Evolutionary conservation across 2,113 vertebrate genomes (phyloP), one percentile per base, ranked within the genome.

Genomic region (Xiphophorus hellerii): DNA sequence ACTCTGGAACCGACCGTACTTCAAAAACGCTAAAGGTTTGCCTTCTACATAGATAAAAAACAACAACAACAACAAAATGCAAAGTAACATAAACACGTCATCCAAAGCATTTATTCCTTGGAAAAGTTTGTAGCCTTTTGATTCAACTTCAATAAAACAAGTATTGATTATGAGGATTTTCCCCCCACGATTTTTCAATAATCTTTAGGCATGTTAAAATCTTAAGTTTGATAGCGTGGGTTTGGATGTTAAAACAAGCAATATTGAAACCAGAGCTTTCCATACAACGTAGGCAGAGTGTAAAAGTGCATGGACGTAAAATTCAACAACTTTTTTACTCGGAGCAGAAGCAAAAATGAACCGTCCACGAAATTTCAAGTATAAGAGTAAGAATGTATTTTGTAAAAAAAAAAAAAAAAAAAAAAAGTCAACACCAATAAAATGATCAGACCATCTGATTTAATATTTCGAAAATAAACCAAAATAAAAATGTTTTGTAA

Each of bases 1-100:
- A 90, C 90, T 65, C 17, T 39, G 67, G n/a, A 78, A n/a, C 51
- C 27, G 11, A 11, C 35, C 10, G 10, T 9, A 11, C 30, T 74
- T 37, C 65, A 29, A 71, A 48, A 82, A 79, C 62, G 76, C 35
- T 33, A 37, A 44, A 31, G 0, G 39, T 20, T 22, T 33, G n/a
- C 31, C 12, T 15, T 6, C 5, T 39, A 66, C 27, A 66, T 15
- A n/a, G 9, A n/a, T 10, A 3, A 54, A 54, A 25, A 25, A 58
- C 1, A 15, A 15, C 14, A 51, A 33, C 33, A 37, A 35, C 35
- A 35, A 54, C 5, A 54, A 54, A 6, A 58, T 22, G 25, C 25
- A 9, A 54, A 54, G 22, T 3, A 10, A 25, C 35, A 37, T n/a
- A 58, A 58, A 58, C 51, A 11, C n/a, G 20, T 58, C 25, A 58